Percentiles rank a stretch among this genome's conserved stretches.
Evolutionary conservation across 2,888 invertebrate genomes (phyloP).

Genomic region (Microplitis deprimator): DNA sequence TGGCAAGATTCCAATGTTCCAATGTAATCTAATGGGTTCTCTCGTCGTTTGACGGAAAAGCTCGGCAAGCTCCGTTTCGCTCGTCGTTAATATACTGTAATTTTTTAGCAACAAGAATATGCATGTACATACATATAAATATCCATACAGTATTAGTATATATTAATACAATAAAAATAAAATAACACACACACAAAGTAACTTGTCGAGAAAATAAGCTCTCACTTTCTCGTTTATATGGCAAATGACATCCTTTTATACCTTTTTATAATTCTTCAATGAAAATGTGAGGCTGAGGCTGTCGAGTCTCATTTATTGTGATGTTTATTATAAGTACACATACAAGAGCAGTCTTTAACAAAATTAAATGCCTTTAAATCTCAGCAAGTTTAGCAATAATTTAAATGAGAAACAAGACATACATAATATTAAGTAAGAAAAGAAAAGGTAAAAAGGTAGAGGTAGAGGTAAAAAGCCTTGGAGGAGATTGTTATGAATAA

Average conservation of each 20-base stretch:
- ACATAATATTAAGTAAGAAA: not conserved
- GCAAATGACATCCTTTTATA: constrained; percentile 4
- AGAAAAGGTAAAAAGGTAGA: not conserved
- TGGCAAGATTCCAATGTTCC: constrained; percentile 28
- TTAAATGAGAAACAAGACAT: not conserved
- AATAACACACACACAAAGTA: not conserved
- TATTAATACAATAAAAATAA: not conserved
- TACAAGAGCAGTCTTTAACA: not conserved
- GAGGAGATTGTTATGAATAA: constrained; percentile 3
- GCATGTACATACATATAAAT: not conserved
- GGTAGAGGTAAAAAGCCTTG: not conserved
- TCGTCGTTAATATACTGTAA: constrained; percentile 7
- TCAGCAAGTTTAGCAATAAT: not conserved
- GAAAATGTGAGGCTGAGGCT: constrained; percentile 24
- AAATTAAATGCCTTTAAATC: not conserved
- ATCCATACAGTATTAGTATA: not conserved
- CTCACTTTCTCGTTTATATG: not conserved
- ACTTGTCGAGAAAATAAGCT: not conserved
- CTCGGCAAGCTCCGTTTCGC: constrained; percentile 24
- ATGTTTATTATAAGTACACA: constrained; percentile 5
- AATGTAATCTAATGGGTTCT: constrained; percentile 8
- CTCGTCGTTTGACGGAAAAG: constrained; percentile 26
- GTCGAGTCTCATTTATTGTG: constrained; percentile 20
- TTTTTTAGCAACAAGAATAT: not conserved
- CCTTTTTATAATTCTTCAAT: constrained; percentile 15